A percentile compares a stretch with the other conserved stretches of the same genome.
Conservation (phyloP, 2,888 invertebrate species). For the Drosophila mercatorum region DNA sequence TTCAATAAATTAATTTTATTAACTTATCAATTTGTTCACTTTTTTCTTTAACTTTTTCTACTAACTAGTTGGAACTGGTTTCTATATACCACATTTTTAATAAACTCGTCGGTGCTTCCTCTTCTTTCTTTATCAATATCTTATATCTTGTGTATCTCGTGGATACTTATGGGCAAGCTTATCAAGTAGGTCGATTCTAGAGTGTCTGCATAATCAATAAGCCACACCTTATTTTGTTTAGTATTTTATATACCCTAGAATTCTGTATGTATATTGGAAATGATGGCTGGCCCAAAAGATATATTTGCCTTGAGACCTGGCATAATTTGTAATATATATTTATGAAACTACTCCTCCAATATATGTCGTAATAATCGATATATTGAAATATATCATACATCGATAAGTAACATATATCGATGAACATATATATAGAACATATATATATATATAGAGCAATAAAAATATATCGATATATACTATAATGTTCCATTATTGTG, state of each 20-base stretch:
- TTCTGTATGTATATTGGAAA: too few relatives aligned
- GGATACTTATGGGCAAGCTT: background rate
- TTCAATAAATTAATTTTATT: background rate
- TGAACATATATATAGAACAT: too few relatives aligned
- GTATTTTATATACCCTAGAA: background rate
- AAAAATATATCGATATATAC: too few relatives aligned
- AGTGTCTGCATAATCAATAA: slow-evolving; percentile 14
- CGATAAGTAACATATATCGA: background rate
- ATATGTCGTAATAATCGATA: too few relatives aligned
- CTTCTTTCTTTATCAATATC: background rate
- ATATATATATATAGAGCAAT: too few relatives aligned
- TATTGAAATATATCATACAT: background rate
- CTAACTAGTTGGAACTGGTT: background rate
- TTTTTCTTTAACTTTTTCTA: background rate
- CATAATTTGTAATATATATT: too few relatives aligned
- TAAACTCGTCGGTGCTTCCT: background rate
- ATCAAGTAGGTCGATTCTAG: slow-evolving; percentile 2
- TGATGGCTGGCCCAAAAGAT: too few relatives aligned
- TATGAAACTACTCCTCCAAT: background rate
- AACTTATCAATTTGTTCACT: background rate
- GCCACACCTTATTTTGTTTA: background rate
- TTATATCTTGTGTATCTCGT: background rate
- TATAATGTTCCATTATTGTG: too few relatives aligned
- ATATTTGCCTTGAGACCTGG: too few relatives aligned
- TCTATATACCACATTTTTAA: background rate